Base-by-base conservation (phyloP, 2,888 invertebrate species). In the Mactromeris polynyma region DNA sequence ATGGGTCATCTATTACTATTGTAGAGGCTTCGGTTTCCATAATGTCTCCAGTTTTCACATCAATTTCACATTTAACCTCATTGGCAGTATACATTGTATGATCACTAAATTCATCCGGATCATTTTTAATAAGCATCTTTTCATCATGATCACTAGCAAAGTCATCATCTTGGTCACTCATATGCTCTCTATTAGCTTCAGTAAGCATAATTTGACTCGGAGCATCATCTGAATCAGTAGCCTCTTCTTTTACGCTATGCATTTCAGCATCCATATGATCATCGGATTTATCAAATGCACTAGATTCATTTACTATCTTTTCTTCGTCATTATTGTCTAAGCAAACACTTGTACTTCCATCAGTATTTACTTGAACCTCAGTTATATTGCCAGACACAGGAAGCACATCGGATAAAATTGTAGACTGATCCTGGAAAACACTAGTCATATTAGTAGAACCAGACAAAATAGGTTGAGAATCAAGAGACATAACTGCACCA, bases 321-420 rank as follows among this genome's bases (percentile, higher is more conserved):
- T 54, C 78, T 38, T 36, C 78, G 31, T 36, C 54, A 78, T 78
- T 51, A 17, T n/a, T 51, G 21, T 69, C 69, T n/a, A 42, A 69
- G 69, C 42, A 46, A 21, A 51, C 51, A 69, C 38, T 51, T 2
- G 51, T 36, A 14, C 36, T 42, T 38, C 51, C 81, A n/a, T 81
- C 87, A 38, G 88, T 42, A 31, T 84, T 80, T 26, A 90, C 42
- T 64, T 86, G 81, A 69, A 86, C 82, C 81, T 90, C 88, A 46
- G 86, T 86, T 11, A 88, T 85, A 54, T 88, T 86, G 14, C 84
- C 81, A 33, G 86, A 81, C 38, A 80, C 85, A 58, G 90, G 89
- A 31, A 89, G 46, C 21, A 91, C 87, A 46, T 91, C 89, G 0
- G 89, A 81, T 64, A 91, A 83, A 17, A 91, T 91, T 11, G 86